Conservation (phyloP, 2,888 invertebrate genomes). For the Athripsodes cinereus region DNA sequence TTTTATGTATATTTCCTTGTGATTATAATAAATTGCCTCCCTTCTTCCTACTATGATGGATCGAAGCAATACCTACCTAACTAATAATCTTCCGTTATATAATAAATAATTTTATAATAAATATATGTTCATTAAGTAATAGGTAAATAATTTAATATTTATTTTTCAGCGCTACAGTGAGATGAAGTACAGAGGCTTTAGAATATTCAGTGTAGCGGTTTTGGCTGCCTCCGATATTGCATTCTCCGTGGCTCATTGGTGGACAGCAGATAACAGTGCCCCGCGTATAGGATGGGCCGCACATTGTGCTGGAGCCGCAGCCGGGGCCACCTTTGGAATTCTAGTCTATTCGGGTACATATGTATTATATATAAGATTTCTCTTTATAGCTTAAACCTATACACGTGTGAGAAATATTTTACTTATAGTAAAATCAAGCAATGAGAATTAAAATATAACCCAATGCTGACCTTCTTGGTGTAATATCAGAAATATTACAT, state of each 20-base stretch:
- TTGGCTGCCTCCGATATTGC: slow-evolving; percentile 61
- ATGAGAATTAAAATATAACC: no score
- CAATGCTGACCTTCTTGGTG: no score
- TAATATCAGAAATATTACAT: no score
- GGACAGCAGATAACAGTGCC: slow-evolving; percentile 37
- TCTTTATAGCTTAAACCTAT: no score
- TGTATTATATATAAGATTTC: no score
- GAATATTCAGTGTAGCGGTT: slow-evolving; percentile 55
- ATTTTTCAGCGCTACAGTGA: slow-evolving; percentile 38
- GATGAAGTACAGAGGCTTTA: slow-evolving; percentile 35
- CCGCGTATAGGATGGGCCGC: slow-evolving; percentile 61
- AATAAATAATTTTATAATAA: background rate
- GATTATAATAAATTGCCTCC: no score
- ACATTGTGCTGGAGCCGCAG: slow-evolving; percentile 62
- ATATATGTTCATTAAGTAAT: background rate
- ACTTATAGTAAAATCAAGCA: no score
- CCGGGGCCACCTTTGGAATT: slow-evolving; percentile 59
- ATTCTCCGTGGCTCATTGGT: slow-evolving; percentile 44
- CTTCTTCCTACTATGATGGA: no score
- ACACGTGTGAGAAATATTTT: no score
- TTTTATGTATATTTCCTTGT: no score
- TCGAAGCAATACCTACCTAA: no score
- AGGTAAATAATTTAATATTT: no score
- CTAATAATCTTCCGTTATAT: background rate
- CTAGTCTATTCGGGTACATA: slow-evolving; percentile 49